A percentile compares a stretch with the other conserved stretches of the same genome.
Evolutionary conservation across 2,888 invertebrate species (phyloP).

Genomic region (Plebejus argus): DNA sequence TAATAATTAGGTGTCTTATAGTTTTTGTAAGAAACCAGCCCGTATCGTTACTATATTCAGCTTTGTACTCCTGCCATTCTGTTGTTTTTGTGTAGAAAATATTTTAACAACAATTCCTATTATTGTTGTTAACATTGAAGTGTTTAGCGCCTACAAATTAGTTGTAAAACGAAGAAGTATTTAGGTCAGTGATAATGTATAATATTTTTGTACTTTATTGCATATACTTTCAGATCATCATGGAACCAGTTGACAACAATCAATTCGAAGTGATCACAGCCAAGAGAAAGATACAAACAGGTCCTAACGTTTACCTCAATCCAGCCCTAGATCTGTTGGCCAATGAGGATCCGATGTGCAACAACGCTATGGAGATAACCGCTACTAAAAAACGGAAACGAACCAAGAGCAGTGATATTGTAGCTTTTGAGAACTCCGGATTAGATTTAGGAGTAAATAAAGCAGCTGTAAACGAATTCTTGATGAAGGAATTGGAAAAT

Average conservation of each 20-base stretch:
- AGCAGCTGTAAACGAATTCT: conserved; percentile 62
- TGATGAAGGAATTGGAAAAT: conserved; percentile 68
- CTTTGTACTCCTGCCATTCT: neutral
- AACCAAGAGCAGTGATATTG: conserved; percentile 64
- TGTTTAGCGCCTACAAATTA: too few species aligned
- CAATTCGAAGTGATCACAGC: conserved; percentile 69
- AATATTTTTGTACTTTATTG: too few species aligned
- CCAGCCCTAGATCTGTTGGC: conserved; percentile 71
- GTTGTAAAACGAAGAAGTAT: too few species aligned
- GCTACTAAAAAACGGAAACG: conserved; percentile 68
- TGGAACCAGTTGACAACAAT: conserved; percentile 70
- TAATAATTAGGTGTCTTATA: neutral
- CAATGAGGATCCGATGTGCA: conserved; percentile 75
- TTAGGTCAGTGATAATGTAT: too few species aligned
- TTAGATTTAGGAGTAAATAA: conserved; percentile 67
- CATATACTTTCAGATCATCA: conserved; percentile 46
- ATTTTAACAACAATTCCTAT: neutral
- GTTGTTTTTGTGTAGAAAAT: neutral
- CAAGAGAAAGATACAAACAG: conserved; percentile 65
- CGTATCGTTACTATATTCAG: neutral
- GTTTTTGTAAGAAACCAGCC: neutral
- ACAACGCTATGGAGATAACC: conserved; percentile 73
- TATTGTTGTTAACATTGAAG: neutral
- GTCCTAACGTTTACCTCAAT: conserved; percentile 68
- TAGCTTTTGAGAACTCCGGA: conserved; percentile 69